phyloP scores from a whole-genome alignment of 2,797 vertebrate genomes.

The Hafferia zeledoni region DNA sequence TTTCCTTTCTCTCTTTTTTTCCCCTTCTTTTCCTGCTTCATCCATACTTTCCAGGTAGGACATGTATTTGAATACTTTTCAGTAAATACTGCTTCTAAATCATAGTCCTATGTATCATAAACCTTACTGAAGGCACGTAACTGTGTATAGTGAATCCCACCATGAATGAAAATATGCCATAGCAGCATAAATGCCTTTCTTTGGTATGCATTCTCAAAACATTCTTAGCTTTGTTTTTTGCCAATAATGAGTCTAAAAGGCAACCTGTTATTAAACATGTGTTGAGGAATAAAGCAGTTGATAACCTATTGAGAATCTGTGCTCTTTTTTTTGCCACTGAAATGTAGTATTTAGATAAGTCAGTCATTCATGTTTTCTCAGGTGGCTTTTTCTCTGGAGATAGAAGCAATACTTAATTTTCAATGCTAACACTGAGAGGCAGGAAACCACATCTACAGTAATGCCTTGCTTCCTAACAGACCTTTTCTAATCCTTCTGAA shows the following conservation, averaged over 20 bases:
- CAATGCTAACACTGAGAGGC: neutral
- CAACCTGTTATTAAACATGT: neutral
- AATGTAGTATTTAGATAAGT: constrained; percentile 3
- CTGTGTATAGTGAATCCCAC: neutral
- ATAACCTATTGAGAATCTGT: neutral
- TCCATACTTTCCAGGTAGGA: constrained; percentile 27
- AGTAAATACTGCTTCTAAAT: neutral
- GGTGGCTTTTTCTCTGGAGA: constrained; percentile 28
- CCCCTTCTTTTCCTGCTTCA: constrained; percentile 21
- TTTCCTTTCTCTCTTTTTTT: neutral
- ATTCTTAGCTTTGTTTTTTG: neutral
- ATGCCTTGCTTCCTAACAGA: constrained; percentile 50
- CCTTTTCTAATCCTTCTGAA: constrained; percentile 54
- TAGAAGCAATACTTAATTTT: constrained; percentile 25
- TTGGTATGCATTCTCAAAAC: neutral
- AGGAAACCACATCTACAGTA: neutral
- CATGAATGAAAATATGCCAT: neutral
- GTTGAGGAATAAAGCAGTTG: neutral
- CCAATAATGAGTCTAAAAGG: neutral
- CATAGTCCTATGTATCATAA: neutral
- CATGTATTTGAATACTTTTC: constrained; percentile 12
- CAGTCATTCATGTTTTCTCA: constrained; percentile 16
- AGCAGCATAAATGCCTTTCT: neutral
- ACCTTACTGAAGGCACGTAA: neutral
- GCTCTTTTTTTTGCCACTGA: neutral